phyloP scores from a whole-genome alignment of 2,113 vertebrate genomes.

The Eudyptes chrysolophus region DNA sequence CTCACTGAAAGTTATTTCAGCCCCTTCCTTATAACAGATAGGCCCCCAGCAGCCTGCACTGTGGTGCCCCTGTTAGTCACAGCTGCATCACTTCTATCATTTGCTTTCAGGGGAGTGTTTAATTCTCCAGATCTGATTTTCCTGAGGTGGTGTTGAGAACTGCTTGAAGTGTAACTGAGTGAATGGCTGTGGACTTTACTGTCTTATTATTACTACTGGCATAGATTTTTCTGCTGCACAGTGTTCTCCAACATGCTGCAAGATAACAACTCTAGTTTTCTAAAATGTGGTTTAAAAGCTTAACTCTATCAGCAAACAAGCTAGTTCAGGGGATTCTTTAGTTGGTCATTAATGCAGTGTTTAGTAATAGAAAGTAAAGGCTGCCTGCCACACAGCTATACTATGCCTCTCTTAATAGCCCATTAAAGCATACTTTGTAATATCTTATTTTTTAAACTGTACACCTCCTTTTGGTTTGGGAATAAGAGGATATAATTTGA shows the following conservation, averaged over 20 bases:
- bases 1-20: background rate
- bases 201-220: background rate
- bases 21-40: background rate
- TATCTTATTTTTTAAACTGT: slow-evolving; percentile 45
- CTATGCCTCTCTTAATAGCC: background rate
- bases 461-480: background rate
- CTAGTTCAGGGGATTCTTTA: slow-evolving; percentile 5
- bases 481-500: slow-evolving; percentile 1
- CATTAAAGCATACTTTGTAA: slow-evolving; percentile 13
- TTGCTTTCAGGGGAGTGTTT: background rate
- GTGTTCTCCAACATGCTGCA: background rate
- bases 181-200: background rate
- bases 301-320: background rate
- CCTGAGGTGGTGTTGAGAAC: background rate
- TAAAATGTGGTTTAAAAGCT: background rate
- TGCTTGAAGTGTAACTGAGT: background rate
- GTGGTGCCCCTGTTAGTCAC: background rate
- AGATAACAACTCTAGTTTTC: background rate
- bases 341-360: slow-evolving; percentile 26
- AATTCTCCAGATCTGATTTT: background rate
- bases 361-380: background rate
- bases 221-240: background rate
- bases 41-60: background rate
- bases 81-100: background rate
- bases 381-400: background rate